Evolutionary conservation across 64 coral and sea anemone genomes (phyloP).

Genomic region (Pachyseris speciosa): DNA sequence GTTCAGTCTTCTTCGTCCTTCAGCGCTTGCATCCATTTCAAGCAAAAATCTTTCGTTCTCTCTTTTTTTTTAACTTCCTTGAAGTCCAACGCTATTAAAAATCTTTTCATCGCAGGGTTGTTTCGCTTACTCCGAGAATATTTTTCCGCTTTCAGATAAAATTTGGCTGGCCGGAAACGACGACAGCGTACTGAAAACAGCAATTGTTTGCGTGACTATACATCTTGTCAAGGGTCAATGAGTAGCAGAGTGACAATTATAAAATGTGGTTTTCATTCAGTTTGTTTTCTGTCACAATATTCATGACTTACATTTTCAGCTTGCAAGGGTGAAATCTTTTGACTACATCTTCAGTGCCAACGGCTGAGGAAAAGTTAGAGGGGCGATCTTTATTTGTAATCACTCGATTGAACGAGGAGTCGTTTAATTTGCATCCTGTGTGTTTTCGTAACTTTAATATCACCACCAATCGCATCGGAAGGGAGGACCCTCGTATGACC

Average conservation of each 20-base stretch:
- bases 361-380: no score
- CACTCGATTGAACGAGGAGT: background rate
- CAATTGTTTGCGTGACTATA: slow-evolving; percentile 8
- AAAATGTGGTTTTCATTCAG: background rate
- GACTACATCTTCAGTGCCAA: no score
- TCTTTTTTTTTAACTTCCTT: slow-evolving; percentile 3
- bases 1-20: background rate
- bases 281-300: no score
- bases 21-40: background rate
- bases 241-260: background rate
- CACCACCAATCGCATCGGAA: slow-evolving; percentile 26
- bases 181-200: background rate
- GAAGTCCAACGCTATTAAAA: background rate
- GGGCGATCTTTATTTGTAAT: no score
- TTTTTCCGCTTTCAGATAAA: background rate
- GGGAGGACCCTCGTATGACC: slow-evolving; percentile 8
- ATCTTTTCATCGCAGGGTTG: background rate
- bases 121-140: background rate
- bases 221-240: background rate
- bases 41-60: slow-evolving; percentile 1
- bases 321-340: no score
- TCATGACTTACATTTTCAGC: no score
- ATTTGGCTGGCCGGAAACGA: slow-evolving; percentile 6
- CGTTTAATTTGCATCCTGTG: background rate
- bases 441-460: background rate